Base-by-base conservation (phyloP, 2,797 vertebrate genomes). In the Enteromius argenteus region DNA sequence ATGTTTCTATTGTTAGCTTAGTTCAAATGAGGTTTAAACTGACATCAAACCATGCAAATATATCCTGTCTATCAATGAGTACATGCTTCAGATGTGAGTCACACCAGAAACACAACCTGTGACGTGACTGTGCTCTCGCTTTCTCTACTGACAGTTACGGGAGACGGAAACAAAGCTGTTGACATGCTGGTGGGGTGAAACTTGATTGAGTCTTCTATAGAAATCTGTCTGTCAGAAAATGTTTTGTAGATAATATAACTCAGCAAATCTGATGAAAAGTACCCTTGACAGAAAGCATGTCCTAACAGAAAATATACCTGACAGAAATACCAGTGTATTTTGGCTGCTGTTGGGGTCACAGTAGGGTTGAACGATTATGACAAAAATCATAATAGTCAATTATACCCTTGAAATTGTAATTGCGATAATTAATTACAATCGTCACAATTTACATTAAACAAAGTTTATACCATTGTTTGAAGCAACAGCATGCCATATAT, bases 31-130 rank as follows among this genome's bases (percentile, higher is more conserved):
- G 83, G 66, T 51, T 53, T 87, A 79, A 86, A 74, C 60, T 79
- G 62, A 51, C 75, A 66, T 58, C 67, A 69, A 39, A 46, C 60
- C 85, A 51, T 77, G 72, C 3, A 71, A 86, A 72, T 21, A 72
- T 21, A 71, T 66, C 46, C 32, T 49, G 82, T 83, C 37, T 89
- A 73, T 79, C 88, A 90, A 91, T 93, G 87, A 87, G 87, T 7
- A 79, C 81, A 90, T 91, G 78, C 86, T 86, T 80, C 66, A 85
- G 58, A 74, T 76, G 84, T 92, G 89, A 92, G 86, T 93, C 93
- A 93, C 76, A 68, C 35, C 88, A 84, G 81, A 69, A 87, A 56
- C 58, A 60, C 66, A 42, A 87, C 6, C 58, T 27, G 69, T 74
- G 80, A 89, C 30, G 8, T 56, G 75, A 79, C 39, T 15, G 73